These are phyloP conservation scores for Meteorus colon DNA, from an alignment of 2,888 invertebrate species.

Conservation along the genomic window DNA sequence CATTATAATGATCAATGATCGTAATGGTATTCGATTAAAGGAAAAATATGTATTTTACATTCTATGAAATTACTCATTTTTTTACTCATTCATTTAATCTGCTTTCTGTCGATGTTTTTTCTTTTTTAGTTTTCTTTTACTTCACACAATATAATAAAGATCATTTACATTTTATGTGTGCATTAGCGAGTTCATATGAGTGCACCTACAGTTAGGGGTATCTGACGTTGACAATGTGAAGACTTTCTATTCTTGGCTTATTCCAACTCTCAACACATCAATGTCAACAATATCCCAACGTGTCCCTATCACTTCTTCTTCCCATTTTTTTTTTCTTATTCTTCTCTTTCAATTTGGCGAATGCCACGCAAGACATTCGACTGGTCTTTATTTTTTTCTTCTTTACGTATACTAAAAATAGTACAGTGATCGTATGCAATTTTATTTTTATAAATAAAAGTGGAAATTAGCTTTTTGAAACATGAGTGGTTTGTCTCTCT, in stretches of 20 bases:
- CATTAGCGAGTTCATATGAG: not conserved
- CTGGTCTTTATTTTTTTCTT: constrained; percentile 36
- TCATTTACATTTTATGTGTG: not conserved
- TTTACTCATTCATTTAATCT: not conserved
- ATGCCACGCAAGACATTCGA: constrained; percentile 14
- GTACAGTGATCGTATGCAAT: too few species aligned
- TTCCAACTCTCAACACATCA: constrained; percentile 35
- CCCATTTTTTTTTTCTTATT: not conserved
- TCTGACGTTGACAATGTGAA: constrained; percentile 9
- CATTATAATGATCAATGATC: not conserved
- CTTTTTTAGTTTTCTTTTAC: not conserved
- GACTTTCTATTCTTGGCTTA: constrained; percentile 38
- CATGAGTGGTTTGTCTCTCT: too few species aligned
- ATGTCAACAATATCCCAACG: constrained; percentile 43
- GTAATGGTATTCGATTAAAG: not conserved
- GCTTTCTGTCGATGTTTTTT: not conserved
- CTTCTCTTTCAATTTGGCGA: constrained; percentile 11
- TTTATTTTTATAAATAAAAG: too few species aligned
- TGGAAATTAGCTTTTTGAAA: too few species aligned
- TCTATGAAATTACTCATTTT: not conserved
- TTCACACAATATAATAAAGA: not conserved
- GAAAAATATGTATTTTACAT: not conserved
- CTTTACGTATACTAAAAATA: too few species aligned
- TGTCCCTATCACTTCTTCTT: constrained; percentile 19
- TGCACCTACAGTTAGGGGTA: not conserved